Evolutionary conservation across 2,888 invertebrate species (phyloP).

Genomic region (Hecatera dysodea): DNA sequence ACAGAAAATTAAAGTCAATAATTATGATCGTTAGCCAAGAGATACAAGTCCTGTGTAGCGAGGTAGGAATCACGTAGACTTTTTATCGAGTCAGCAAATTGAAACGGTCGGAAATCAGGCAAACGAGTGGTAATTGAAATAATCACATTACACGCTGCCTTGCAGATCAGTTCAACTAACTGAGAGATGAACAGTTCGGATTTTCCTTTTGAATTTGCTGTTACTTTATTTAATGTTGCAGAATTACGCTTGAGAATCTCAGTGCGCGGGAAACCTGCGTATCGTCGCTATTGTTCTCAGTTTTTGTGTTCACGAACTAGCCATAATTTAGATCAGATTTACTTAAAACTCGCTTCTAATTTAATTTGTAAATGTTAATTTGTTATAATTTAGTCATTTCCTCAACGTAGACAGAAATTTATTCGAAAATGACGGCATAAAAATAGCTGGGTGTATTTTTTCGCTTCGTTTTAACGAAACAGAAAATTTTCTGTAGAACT

Average conservation of each 20-base stretch:
- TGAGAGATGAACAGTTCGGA: conserved; percentile 16
- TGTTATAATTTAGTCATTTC: conserved; percentile 14
- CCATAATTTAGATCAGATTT: conserved; percentile 55
- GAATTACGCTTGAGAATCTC: conserved; percentile 59
- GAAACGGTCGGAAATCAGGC: conserved; percentile 26
- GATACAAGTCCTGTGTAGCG: conserved; percentile 3
- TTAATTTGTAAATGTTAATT: too few relatives aligned
- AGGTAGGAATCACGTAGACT: conserved; percentile 16
- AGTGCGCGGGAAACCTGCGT: conserved; percentile 52
- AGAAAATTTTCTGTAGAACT: not conserved
- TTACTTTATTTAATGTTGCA: conserved; percentile 23
- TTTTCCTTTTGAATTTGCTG: conserved; percentile 5
- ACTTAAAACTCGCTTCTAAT: conserved; percentile 48
- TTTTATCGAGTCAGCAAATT: conserved; percentile 40
- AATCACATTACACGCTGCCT: conserved; percentile 46
- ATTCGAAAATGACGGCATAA: conserved; percentile 13
- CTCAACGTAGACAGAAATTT: conserved; percentile 19
- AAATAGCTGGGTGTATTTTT: conserved; percentile 9
- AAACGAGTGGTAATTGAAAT: conserved; percentile 53
- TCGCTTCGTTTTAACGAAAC: not conserved
- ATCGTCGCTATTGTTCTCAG: conserved; percentile 65
- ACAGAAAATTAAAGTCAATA: not conserved
- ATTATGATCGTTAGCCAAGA: not conserved
- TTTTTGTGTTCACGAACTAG: conserved; percentile 59
- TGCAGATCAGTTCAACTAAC: conserved; percentile 36